Evolutionary conservation across 2,797 vertebrate genomes (phyloP).

Genomic region (Momotus momota): DNA sequence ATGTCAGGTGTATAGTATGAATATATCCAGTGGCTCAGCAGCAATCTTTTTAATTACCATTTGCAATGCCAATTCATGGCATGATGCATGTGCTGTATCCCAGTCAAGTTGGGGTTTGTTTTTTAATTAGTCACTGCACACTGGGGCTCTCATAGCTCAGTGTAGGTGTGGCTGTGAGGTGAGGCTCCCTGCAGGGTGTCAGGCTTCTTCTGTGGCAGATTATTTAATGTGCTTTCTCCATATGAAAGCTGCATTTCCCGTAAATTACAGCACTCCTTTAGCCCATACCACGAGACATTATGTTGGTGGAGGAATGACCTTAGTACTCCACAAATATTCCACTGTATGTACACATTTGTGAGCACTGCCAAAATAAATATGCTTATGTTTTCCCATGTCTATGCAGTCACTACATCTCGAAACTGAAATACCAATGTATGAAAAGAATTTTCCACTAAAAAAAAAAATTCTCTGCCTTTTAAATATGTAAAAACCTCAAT

Average conservation of each 20-base stretch:
- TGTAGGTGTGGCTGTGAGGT: neutral
- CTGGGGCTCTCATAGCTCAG: neutral
- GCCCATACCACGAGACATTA: rapidly evolving
- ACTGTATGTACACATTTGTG: neutral
- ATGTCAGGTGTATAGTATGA: neutral
- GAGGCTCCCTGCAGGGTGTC: conserved; percentile 14
- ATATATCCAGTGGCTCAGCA: neutral
- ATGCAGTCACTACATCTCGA: neutral
- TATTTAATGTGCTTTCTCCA: neutral
- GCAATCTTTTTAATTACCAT: neutral
- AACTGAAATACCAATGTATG: neutral
- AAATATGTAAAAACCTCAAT: neutral
- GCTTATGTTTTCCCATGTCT: neutral
- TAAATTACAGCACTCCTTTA: neutral
- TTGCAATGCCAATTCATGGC: neutral
- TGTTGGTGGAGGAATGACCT: neutral
- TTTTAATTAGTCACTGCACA: conserved; percentile 32
- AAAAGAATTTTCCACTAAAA: neutral
- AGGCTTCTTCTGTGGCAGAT: neutral
- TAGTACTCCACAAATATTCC: neutral
- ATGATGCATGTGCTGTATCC: neutral
- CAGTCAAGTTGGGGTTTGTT: conserved; percentile 54
- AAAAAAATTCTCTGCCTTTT: neutral
- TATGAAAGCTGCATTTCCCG: neutral
- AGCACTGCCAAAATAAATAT: neutral